Evolutionary conservation across 2,797 vertebrate species (phyloP).

Genomic region (Amblyraja radiata): DNA sequence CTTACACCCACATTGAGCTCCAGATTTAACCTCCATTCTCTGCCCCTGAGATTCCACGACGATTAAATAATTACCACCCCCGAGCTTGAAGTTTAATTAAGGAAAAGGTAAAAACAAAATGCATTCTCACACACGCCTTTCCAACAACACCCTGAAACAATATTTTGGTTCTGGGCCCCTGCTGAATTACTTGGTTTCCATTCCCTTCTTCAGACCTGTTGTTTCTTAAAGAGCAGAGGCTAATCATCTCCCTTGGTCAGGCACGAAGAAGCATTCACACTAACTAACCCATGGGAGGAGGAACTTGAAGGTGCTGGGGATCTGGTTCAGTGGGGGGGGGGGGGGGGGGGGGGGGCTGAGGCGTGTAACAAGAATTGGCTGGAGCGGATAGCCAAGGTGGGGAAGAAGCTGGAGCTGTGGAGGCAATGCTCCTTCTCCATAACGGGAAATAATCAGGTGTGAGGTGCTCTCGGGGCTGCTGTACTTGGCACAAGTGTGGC

Average conservation of each 20-base stretch:
- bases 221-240: not conserved
- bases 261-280: not conserved
- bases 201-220: not conserved
- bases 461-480: too few relatives aligned
- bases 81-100: not conserved
- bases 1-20: not conserved
- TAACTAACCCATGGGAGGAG: not conserved
- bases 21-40: not conserved
- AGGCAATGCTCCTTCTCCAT: too few relatives aligned
- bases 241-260: not conserved
- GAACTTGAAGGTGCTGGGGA: not conserved
- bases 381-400: too few relatives aligned
- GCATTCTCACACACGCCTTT: not conserved
- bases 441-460: too few relatives aligned
- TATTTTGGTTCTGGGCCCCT: constrained; percentile 12
- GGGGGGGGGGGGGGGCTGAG: too few relatives aligned
- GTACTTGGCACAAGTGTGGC: too few relatives aligned
- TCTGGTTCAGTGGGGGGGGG: too few relatives aligned
- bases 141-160: constrained; percentile 26
- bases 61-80: not conserved
- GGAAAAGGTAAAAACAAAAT: constrained; percentile 26
- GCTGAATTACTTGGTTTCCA: constrained; percentile 16
- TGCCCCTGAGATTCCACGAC: not conserved
- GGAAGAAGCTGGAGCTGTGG: too few relatives aligned
- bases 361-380: too few relatives aligned